A percentile compares a stretch with the other conserved stretches of the same genome.
Conservation (phyloP, 2,797 vertebrate species). For the Rhinogobio ventralis region DNA sequence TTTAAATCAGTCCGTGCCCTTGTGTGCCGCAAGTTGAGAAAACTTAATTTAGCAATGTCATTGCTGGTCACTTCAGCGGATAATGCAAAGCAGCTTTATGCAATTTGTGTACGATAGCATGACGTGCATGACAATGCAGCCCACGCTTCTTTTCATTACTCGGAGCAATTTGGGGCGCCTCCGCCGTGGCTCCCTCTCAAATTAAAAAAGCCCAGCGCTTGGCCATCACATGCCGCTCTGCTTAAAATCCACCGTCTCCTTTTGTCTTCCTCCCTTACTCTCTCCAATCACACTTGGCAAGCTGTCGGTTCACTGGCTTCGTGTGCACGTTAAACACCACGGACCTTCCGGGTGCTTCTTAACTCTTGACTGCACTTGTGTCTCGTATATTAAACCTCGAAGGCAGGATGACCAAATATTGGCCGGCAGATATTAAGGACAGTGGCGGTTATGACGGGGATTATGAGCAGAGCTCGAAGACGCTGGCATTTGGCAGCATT, state of each 20-base stretch:
- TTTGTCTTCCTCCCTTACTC: constrained; percentile 24
- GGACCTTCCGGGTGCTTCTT: constrained; percentile 67
- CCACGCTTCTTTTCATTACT: constrained; percentile 64
- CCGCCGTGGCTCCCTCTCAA: constrained; percentile 63
- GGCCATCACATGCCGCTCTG: constrained; percentile 59
- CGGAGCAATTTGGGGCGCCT: constrained; percentile 67
- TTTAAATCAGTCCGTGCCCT: constrained; percentile 31
- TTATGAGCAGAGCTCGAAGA: constrained; percentile 51
- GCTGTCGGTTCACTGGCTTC: constrained; percentile 60
- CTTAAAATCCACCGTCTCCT: constrained; percentile 23
- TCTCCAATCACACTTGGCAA: constrained; percentile 56
- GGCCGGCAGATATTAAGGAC: constrained; percentile 77
- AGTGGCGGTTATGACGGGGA: constrained; percentile 54
- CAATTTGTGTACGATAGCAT: constrained; percentile 66
- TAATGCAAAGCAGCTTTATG: constrained; percentile 56
- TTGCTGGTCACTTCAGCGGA: constrained; percentile 46
- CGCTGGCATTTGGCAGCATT: constrained; percentile 63
- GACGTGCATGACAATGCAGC: constrained; percentile 62
- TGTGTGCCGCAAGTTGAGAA: constrained; percentile 56
- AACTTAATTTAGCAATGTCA: constrained; percentile 62
- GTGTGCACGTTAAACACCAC: constrained; percentile 47
- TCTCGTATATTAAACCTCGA: constrained; percentile 76
- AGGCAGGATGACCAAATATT: constrained; percentile 68
- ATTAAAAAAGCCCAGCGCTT: constrained; percentile 64
- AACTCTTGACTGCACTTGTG: constrained; percentile 65